Evolutionary conservation across 2,888 invertebrate species (phyloP).

Genomic region (Rutpela maculata): DNA sequence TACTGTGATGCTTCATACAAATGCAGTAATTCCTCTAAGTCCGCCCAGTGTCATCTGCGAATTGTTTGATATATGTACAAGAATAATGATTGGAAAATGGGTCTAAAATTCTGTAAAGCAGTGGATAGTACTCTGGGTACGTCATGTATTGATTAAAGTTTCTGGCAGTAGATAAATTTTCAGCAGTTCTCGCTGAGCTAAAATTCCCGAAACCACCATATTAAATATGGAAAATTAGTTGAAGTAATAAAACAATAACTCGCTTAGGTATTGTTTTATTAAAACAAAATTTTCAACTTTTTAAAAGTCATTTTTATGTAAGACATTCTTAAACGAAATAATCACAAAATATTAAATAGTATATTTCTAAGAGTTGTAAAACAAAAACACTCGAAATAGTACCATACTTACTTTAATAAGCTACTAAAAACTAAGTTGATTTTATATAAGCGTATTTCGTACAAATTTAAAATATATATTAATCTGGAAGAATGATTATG

Average conservation of each 20-base stretch:
- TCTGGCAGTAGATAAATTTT: slow-evolving; percentile 9
- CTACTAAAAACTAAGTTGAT: slow-evolving; percentile 60
- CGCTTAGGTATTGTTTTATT: slow-evolving; percentile 23
- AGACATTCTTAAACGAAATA: slow-evolving; percentile 40
- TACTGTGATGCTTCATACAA: neutral
- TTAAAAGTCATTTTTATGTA: slow-evolving; percentile 40
- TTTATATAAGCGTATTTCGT: slow-evolving; percentile 61
- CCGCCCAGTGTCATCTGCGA: neutral
- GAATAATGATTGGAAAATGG: neutral
- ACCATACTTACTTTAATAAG: slow-evolving; percentile 54
- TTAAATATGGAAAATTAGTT: slow-evolving; percentile 30
- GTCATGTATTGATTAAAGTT: no score
- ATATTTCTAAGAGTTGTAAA: slow-evolving; percentile 26
- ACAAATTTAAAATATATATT: slow-evolving; percentile 48
- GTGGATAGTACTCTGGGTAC: no score
- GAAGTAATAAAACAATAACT: slow-evolving; percentile 34
- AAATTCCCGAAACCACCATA: slow-evolving; percentile 16
- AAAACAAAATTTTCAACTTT: slow-evolving; percentile 40
- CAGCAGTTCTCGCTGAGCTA: neutral
- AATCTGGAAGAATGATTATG: slow-evolving; percentile 54
- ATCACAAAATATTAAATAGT: slow-evolving; percentile 37
- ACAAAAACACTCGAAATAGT: slow-evolving; percentile 29
- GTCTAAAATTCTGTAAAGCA: neutral
- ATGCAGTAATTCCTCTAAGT: neutral
- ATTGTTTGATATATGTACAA: neutral